Conservation (phyloP, 2,797 vertebrate species). For the Gallirallus australis region DNA sequence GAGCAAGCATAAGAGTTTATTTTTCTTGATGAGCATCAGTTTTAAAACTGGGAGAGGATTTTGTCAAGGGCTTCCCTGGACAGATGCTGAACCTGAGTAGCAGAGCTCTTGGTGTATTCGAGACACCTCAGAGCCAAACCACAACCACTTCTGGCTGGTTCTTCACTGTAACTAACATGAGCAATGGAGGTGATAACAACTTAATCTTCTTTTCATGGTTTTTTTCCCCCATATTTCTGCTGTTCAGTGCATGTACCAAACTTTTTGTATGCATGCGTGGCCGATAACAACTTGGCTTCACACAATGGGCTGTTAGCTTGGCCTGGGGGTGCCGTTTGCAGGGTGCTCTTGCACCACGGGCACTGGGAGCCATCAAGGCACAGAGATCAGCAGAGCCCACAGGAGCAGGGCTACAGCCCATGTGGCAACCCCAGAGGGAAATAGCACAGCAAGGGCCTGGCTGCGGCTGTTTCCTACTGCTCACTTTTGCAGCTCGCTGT, state of each 20-base stretch:
- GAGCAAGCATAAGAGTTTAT: neutral
- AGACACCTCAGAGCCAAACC: neutral
- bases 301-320: neutral
- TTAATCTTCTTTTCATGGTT: neutral
- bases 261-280: neutral
- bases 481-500: neutral
- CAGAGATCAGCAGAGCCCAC: neutral
- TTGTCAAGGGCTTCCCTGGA: neutral
- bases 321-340: neutral
- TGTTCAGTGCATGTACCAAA: neutral
- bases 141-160: neutral
- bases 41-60: neutral
- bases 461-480: neutral
- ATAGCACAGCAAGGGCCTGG: neutral
- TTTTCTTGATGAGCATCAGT: neutral
- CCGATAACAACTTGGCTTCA: neutral
- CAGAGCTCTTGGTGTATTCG: accelerated
- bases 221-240: neutral
- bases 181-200: accelerated
- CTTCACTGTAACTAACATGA: neutral
- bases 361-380: neutral
- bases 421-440: neutral
- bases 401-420: neutral
- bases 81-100: neutral
- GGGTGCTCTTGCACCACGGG: neutral